These are phyloP conservation scores for Eurois occulta DNA, from an alignment of 2,888 invertebrate species.

Conservation along the genomic window DNA sequence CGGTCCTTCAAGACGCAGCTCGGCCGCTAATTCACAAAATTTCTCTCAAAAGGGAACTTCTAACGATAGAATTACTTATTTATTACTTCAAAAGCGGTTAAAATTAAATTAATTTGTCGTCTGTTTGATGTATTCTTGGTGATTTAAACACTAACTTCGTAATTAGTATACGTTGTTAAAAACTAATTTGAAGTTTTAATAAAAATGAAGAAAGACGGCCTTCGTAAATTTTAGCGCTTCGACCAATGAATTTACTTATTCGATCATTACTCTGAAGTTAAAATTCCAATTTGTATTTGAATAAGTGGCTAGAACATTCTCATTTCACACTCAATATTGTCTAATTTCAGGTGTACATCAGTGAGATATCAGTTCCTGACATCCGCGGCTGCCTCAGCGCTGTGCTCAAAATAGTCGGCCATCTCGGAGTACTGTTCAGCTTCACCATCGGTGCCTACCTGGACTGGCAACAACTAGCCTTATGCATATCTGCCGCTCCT, in stretches of 20 bases:
- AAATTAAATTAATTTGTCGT: conserved; percentile 70
- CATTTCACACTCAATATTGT: conserved; percentile 13
- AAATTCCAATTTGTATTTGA: neutral
- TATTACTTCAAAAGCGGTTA: conserved; percentile 74
- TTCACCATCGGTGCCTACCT: conserved; percentile 95
- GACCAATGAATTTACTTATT: neutral
- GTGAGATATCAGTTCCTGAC: conserved; percentile 96
- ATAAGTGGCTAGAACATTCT: neutral
- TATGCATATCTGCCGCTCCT: conserved; percentile 94
- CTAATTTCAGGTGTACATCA: conserved; percentile 94
- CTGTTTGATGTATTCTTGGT: conserved; percentile 66
- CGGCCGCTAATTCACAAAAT: conserved; percentile 72
- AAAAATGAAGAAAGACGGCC: conserved; percentile 1
- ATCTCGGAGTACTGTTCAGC: conserved; percentile 95
- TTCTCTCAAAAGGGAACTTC: conserved; percentile 72
- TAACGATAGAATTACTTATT: conserved; percentile 79
- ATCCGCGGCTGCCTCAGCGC: conserved; percentile 96
- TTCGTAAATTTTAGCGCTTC: conserved; percentile 10
- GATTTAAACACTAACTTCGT: conserved; percentile 53
- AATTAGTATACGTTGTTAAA: conserved; percentile 44
- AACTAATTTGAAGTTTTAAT: conserved; percentile 31
- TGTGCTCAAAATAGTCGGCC: conserved; percentile 95
- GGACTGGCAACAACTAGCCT: conserved; percentile 96
- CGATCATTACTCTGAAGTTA: neutral
- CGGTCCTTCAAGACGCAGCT: conserved; percentile 26